Percentiles rank a stretch among this genome's conserved stretches.
Conservation (phyloP, 2,113 vertebrate species). For the Machaerirhynchus nigripectus region DNA sequence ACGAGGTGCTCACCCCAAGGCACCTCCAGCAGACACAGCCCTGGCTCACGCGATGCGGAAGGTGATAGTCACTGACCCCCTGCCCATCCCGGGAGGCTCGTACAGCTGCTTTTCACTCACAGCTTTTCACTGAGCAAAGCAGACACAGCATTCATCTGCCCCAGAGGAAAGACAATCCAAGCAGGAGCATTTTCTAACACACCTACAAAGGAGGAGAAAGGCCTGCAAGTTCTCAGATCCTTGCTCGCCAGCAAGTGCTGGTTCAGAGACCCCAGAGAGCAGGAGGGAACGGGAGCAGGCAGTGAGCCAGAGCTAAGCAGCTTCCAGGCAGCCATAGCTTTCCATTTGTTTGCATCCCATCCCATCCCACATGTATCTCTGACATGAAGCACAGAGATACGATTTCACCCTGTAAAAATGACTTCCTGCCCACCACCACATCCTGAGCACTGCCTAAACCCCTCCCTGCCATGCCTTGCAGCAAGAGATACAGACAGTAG, state of each 20-base stretch:
- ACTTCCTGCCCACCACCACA: background rate
- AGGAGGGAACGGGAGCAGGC: background rate
- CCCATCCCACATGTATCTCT: background rate
- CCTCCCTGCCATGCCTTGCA: background rate
- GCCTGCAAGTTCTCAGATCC: background rate
- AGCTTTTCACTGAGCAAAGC: background rate
- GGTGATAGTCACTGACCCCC: too few relatives aligned
- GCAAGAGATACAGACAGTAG: background rate
- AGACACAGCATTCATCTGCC: background rate
- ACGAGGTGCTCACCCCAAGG: background rate
- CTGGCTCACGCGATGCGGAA: rapidly evolving
- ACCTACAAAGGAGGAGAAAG: background rate
- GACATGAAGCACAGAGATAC: background rate
- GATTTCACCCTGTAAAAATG: background rate
- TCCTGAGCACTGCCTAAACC: background rate
- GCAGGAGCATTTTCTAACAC: background rate
- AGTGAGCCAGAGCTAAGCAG: background rate
- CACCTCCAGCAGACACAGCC: background rate
- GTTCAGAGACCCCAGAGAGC: background rate
- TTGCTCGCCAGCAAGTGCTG: background rate
- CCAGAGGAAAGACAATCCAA: background rate
- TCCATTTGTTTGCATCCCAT: background rate
- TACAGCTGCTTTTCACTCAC: background rate
- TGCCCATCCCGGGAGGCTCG: rapidly evolving
- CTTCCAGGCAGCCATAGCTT: background rate